Percentiles rank a stretch among this genome's conserved stretches.
These are phyloP conservation scores for Mola mola DNA, from an alignment of 2,113 vertebrate species.

Conservation along the genomic window DNA sequence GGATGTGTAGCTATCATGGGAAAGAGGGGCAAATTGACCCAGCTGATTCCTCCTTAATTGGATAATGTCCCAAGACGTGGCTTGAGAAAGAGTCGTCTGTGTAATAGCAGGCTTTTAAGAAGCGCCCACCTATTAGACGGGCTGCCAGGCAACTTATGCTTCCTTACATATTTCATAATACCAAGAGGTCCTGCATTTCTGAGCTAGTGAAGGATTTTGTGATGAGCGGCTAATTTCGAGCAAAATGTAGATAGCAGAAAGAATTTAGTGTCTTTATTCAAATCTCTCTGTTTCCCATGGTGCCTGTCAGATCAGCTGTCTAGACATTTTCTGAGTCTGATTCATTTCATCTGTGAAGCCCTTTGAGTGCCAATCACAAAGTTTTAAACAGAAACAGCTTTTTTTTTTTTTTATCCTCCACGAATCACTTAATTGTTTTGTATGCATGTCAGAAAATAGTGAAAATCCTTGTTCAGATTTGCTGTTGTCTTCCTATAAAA, in stretches of 20 bases:
- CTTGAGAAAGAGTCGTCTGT: conserved; percentile 53
- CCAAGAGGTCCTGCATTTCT: neutral
- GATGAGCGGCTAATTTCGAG: conserved; percentile 3
- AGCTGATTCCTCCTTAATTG: conserved; percentile 74
- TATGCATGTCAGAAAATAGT: no score
- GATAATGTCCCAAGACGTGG: conserved; percentile 69
- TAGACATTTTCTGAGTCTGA: neutral
- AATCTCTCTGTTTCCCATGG: neutral
- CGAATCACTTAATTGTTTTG: no score
- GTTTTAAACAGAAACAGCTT: neutral
- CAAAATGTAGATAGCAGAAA: neutral
- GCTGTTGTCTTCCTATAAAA: no score
- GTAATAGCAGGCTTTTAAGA: conserved; percentile 35
- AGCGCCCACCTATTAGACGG: conserved; percentile 37
- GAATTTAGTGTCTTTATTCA: neutral
- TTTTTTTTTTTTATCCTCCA: no score
- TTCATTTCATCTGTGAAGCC: neutral
- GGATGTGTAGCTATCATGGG: conserved; percentile 55
- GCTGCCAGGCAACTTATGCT: conserved; percentile 36
- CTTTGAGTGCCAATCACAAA: neutral
- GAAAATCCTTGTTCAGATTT: no score
- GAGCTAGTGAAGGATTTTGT: conserved; percentile 4
- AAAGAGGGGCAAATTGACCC: conserved; percentile 75
- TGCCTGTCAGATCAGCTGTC: neutral
- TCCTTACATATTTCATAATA: conserved; percentile 24